These are phyloP conservation scores for Halcyon badia DNA, from an alignment of 2,797 vertebrate genomes.

Conservation along the genomic window DNA sequence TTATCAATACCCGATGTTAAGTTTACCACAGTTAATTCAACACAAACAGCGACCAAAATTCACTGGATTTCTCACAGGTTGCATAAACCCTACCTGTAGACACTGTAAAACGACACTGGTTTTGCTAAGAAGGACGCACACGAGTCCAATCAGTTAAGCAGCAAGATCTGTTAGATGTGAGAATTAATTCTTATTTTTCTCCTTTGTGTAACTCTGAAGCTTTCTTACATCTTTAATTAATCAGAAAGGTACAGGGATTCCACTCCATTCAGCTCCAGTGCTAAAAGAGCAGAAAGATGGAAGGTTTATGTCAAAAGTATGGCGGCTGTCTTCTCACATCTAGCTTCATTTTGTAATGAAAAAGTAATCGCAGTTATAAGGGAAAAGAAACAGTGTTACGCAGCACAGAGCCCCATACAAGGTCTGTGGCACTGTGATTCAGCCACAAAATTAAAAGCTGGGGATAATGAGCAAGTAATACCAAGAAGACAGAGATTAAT, in stretches of 20 bases:
- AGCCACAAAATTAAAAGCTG: not conserved
- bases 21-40: not conserved
- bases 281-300: not conserved
- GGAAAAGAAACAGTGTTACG: not conserved
- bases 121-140: not conserved
- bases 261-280: not conserved
- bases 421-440: not conserved
- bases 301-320: not conserved
- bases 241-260: not conserved
- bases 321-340: not conserved
- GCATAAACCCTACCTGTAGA: not conserved
- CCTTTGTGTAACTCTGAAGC: not conserved
- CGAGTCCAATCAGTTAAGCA: fast-evolving
- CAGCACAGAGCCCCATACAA: not conserved
- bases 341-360: not conserved
- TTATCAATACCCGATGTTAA: not conserved
- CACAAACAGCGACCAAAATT: not conserved
- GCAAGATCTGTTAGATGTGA: not conserved
- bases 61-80: fast-evolving
- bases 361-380: not conserved
- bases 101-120: fast-evolving
- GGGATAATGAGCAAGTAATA: not conserved
- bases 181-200: not conserved
- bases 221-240: not conserved
- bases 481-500: not conserved